Evolutionary conservation across 2,797 vertebrate genomes (phyloP), one percentile per base, ranked within the genome.

Genomic region (Leptatherina wallacei): DNA sequence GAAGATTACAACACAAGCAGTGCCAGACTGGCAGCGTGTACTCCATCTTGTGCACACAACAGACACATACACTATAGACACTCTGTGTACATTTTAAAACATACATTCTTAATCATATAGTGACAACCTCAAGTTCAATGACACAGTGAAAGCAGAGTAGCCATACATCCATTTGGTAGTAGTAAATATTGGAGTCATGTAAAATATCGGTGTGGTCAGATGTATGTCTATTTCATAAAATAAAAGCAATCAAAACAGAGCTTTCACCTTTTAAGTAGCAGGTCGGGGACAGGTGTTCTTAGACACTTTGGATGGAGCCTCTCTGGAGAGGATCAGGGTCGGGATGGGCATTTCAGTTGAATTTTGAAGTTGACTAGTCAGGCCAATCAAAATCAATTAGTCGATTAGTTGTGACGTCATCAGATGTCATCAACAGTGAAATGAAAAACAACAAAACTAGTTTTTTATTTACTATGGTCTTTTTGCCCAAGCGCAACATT

Each of bases 231-330:
- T 44, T 16, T 44, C 42, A 44, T 44, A 16, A 44, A 44, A 38
- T 38, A 44, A 44, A 44, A 18, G 16, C 9, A 20, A 47, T n/a
- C 6, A 47, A n/a, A 47, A 4, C 44, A 6, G 3, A 47, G 44
- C 18, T 20, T 44, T 44, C 87, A 94, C 93, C 89, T 90, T 82
- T 70, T 93, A 92, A 57, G 89, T 56, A 4, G 77, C 85, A 4
- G 92, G 92, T 65, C 92, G 91, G 32, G 91, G 92, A 42, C 75
- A 88, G 58, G 57, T 77, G 65, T 91, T 80, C 71, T 65, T 79
- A 12, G 65, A 70, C 36, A 52, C 72, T 85, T 91, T 92, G 80
- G 94, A 94, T 66, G 89, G 87, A 77, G 90, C 86, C 40, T 92
- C 88, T 63, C 49, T 90, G 75, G 90, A 92, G 38, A 77, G 72